These are phyloP conservation scores for Hoplostethus mediterraneus DNA, from an alignment of 2,797 vertebrate species.

Conservation along the genomic window DNA sequence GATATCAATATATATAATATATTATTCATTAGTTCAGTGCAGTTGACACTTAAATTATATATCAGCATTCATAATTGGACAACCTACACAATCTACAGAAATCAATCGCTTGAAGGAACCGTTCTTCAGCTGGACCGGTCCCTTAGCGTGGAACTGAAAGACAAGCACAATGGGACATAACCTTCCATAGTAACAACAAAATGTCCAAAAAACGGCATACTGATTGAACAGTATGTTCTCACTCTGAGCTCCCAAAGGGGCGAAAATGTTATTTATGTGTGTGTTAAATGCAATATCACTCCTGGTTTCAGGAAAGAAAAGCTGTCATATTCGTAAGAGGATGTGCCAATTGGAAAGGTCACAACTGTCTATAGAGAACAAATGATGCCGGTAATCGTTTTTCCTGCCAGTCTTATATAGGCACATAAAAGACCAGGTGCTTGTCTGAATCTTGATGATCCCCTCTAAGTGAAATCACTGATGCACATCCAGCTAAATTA, in stretches of 20 bases:
- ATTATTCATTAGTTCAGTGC: slow-evolving; percentile 19
- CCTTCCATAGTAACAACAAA: slow-evolving; percentile 24
- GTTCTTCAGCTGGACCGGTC: neutral
- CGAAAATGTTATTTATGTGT: slow-evolving; percentile 72
- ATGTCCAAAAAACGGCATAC: slow-evolving; percentile 29
- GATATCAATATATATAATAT: too few species aligned
- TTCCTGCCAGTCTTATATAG: slow-evolving; percentile 77
- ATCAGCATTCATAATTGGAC: neutral
- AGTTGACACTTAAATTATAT: slow-evolving; percentile 2
- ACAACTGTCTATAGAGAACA: slow-evolving; percentile 82
- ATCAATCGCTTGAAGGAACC: neutral
- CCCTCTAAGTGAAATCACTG: slow-evolving; percentile 78
- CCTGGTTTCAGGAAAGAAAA: slow-evolving; percentile 75
- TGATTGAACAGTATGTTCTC: slow-evolving; percentile 56
- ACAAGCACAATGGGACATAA: slow-evolving; percentile 18
- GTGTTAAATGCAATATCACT: slow-evolving; percentile 76
- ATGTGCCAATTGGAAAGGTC: slow-evolving; percentile 84
- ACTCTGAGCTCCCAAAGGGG: slow-evolving; percentile 24
- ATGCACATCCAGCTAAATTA: slow-evolving; percentile 76
- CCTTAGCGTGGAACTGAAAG: slow-evolving; percentile 15
- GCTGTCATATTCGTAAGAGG: slow-evolving; percentile 76
- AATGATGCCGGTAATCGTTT: slow-evolving; percentile 80
- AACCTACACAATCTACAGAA: slow-evolving; percentile 5
- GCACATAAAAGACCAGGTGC: slow-evolving; percentile 81
- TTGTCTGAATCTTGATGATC: slow-evolving; percentile 81